phyloP scores from a whole-genome alignment of 1,140 invertebrate genomes.

The Sarcophaga peregrina region DNA sequence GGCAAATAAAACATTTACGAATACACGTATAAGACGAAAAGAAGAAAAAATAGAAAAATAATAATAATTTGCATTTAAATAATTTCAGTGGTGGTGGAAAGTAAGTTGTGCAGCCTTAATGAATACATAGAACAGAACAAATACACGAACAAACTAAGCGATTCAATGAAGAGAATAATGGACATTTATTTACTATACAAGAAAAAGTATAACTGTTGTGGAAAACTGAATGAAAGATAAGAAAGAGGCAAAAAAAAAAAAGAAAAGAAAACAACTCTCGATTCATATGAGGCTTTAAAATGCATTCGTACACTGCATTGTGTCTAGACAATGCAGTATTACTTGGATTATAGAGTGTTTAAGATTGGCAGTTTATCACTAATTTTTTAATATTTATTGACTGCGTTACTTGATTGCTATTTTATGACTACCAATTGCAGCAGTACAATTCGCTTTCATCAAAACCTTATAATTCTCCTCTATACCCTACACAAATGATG shows the following conservation, averaged over 20 bases:
- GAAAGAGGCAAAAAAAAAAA: no score
- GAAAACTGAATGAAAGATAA: neutral
- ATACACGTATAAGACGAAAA: neutral
- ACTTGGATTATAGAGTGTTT: neutral
- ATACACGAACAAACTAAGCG: no score
- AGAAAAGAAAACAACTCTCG: constrained; percentile 1
- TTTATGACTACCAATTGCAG: no score
- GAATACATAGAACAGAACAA: no score
- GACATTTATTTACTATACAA: neutral
- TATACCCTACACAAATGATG: no score
- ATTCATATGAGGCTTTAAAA: neutral
- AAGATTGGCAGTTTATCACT: no score
- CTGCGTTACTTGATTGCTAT: no score
- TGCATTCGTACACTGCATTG: neutral
- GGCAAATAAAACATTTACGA: neutral
- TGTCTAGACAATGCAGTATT: neutral
- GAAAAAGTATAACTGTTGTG: neutral
- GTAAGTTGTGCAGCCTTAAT: neutral
- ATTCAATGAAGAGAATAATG: neutral
- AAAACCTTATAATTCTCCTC: no score
- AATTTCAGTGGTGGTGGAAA: neutral
- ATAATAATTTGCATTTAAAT: neutral
- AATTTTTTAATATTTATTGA: no score
- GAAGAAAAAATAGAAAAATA: neutral
- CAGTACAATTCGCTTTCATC: no score